Base-by-base conservation (phyloP, 2,888 invertebrate genomes). In the Chloroclystis v-ata region DNA sequence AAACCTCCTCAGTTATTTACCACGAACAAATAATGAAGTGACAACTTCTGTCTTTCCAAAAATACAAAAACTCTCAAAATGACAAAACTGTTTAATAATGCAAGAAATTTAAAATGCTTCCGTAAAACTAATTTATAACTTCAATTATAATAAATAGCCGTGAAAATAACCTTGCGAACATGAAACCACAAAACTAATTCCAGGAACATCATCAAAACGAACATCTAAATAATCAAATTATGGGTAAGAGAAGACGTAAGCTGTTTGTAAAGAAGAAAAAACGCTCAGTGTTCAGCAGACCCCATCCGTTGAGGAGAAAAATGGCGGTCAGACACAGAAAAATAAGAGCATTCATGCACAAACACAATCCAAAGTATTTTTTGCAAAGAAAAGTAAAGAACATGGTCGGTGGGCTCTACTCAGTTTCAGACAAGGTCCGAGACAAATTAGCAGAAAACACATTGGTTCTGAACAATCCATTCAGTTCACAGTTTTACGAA, bases 391-490 rank as follows among this genome's bases (percentile, higher is more conserved):
- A 74, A 0, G 51, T 82, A 11, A 69, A 70, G 11, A 80, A 62
- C 55, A 54, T 81, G 43, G 75, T 81, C 0, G 76, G 75, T 1
- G 65, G 73, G 0, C 68, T 80, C 4, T 79, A 80, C 52, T 75
- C 62, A 9, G 75, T 79, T 1, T 78, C 80, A 0, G 79, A 82
- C 42, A 77, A 61, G 60, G 72, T 82, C 0, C 59, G 74, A n/a
- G 80, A 81, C 32, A 81, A 75, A 43, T 69, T 81, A 44, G 78
- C 78, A 0, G 78, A 78, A 24, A 80, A 74, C 26, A 77, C 79
- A 0, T 28, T 80, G 54, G 75, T 75, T 0, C 42, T 82, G 24
- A 75, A 81, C 29, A 80, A 80, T 11, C 78, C 81, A 0, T 82
- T 82, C 30, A 72, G 72, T 47, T 70, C 68, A 0, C 78, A 78